A percentile compares a stretch with the other conserved stretches of the same genome.
These are phyloP conservation scores for Drosophila grimshawi DNA, from an alignment of 1,140 invertebrate species.

Conservation along the genomic window DNA sequence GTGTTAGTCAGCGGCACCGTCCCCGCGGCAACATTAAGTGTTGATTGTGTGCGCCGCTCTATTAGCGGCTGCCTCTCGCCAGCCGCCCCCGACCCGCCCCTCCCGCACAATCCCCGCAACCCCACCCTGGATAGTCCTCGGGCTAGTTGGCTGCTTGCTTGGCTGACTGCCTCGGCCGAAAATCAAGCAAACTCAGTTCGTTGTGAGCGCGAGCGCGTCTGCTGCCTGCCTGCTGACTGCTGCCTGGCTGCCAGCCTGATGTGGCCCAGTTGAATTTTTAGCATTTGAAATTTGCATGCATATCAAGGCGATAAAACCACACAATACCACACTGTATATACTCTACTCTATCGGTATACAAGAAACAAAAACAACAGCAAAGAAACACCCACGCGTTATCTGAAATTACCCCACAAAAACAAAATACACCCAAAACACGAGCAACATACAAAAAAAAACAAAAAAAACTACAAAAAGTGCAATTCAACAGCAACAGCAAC, in stretches of 20 bases:
- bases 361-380: conserved; percentile 33
- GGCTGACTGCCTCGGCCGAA: conserved; percentile 51
- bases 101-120: not conserved
- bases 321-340: conserved; percentile 60
- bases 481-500: conserved; percentile 52
- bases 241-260: conserved; percentile 46
- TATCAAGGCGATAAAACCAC: conserved; percentile 54
- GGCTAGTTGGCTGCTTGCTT: conserved; percentile 48
- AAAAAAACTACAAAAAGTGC: conserved; percentile 61
- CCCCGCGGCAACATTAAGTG: conserved; percentile 79
- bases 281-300: conserved; percentile 67
- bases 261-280: conserved; percentile 64
- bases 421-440: conserved; percentile 54
- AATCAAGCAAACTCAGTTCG: conserved; percentile 74
- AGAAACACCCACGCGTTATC: conserved; percentile 42
- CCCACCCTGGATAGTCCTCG: conserved; percentile 16
- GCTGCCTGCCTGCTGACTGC: conserved; percentile 50
- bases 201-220: conserved; percentile 76
- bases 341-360: conserved; percentile 29
- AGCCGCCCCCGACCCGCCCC: conserved; percentile 14
- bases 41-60: conserved; percentile 79
- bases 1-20: conserved; percentile 57
- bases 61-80: conserved; percentile 60
- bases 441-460: conserved; percentile 39
- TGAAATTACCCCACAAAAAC: not conserved